A percentile compares a stretch with the other conserved stretches of the same genome.
phyloP scores from a whole-genome alignment of 2,888 invertebrate genomes.

The Trichacis sp. region DNA sequence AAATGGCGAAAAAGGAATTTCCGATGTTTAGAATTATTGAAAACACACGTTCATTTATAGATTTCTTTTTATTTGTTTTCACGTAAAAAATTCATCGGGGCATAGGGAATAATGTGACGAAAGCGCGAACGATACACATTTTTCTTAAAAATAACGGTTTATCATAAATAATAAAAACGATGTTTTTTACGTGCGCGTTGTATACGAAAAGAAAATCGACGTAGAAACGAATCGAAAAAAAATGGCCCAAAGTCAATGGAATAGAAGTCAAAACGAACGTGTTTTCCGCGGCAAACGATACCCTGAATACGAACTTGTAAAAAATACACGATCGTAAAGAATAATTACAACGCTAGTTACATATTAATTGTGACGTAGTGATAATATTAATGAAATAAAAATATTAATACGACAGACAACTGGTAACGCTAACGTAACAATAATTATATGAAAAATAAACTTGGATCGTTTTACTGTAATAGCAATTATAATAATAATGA shows the following conservation, averaged over 20 bases:
- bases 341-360: conserved; percentile 3
- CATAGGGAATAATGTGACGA: not conserved
- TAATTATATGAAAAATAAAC: not conserved
- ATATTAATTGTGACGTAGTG: not conserved
- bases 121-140: conserved; percentile 2
- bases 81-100: conserved; percentile 7
- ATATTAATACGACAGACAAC: not conserved
- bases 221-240: not conserved
- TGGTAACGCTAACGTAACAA: not conserved
- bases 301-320: conserved; percentile 5
- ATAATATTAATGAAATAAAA: conserved; percentile 1
- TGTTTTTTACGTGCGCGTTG: not conserved
- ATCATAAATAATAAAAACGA: conserved; percentile 11
- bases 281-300: not conserved
- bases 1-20: not conserved
- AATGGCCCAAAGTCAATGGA: not conserved
- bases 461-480: not conserved
- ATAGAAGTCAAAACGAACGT: not conserved
- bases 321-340: conserved; percentile 6
- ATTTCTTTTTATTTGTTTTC: conserved; percentile 4
- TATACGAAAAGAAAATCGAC: too few relatives aligned
- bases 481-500: conserved; percentile 6
- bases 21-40: not conserved
- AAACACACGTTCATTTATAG: conserved; percentile 4
- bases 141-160: conserved; percentile 1